Evolutionary conservation across 2,888 invertebrate species (phyloP).

Genomic region (Athalia rosae): DNA sequence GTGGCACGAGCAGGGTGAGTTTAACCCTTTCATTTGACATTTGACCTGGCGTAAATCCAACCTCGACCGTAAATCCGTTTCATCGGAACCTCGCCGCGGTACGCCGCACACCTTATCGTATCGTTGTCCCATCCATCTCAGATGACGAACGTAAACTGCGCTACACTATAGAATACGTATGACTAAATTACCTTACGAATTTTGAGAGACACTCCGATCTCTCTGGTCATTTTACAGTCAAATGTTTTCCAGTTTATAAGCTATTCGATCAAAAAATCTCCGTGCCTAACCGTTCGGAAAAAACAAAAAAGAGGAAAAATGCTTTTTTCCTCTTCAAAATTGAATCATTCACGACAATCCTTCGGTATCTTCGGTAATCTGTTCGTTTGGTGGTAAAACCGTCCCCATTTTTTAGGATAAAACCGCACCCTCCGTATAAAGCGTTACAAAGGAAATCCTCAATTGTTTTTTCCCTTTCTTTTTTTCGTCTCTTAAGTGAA

Average conservation of each 20-base stretch:
- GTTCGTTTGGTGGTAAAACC: slow-evolving; percentile 7
- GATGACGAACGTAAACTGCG: not conserved
- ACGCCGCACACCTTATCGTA: not conserved
- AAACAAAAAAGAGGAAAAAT: not conserved
- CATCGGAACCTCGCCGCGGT: slow-evolving; percentile 26
- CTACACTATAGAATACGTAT: not conserved
- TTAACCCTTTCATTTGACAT: slow-evolving; percentile 26
- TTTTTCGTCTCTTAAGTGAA: slow-evolving; percentile 7
- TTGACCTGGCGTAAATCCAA: slow-evolving; percentile 31
- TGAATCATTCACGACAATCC: not conserved
- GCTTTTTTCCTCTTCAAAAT: not conserved
- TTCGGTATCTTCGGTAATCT: not conserved
- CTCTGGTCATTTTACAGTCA: no score
- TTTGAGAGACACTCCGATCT: no score
- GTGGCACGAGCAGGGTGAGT: no score
- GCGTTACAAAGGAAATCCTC: slow-evolving; percentile 33
- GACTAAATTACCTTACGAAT: not conserved
- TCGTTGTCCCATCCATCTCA: not conserved
- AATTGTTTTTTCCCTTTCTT: slow-evolving; percentile 3
- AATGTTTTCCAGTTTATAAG: no score
- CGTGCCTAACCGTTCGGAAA: not conserved
- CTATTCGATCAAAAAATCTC: no score
- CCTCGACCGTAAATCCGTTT: slow-evolving; percentile 29
- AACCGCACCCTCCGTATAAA: not conserved
- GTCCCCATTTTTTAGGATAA: not conserved